Percentiles rank a stretch among this genome's conserved stretches.
These are phyloP conservation scores for Coremacera marginata DNA, from an alignment of 2,888 invertebrate genomes.

Conservation along the genomic window DNA sequence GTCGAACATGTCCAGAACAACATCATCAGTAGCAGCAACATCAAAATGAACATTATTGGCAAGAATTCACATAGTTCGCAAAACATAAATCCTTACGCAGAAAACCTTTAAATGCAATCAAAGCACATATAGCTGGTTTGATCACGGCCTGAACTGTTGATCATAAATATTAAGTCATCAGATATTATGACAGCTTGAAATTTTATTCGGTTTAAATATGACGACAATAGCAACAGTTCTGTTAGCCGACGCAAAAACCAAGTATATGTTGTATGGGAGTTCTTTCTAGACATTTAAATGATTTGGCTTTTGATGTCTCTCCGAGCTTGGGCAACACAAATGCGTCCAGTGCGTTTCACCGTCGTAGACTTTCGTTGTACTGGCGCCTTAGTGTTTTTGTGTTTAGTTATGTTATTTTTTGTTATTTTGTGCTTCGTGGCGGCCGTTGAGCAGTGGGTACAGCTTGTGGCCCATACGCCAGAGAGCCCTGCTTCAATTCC, in stretches of 20 bases:
- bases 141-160: conserved; percentile 46
- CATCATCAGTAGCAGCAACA: conserved; percentile 14
- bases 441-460: too few species aligned
- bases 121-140: not conserved
- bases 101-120: conserved; percentile 24
- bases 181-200: conserved; percentile 58
- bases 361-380: not conserved
- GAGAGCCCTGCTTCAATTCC: too few species aligned
- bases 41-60: not conserved
- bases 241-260: not conserved
- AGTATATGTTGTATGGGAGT: not conserved
- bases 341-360: not conserved
- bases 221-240: not conserved
- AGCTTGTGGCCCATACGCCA: too few species aligned
- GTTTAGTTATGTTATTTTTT: not conserved
- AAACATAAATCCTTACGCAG: conserved; percentile 60
- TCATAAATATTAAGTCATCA: conserved; percentile 65
- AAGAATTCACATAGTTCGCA: conserved; percentile 1
- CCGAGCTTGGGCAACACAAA: not conserved
- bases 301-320: not conserved
- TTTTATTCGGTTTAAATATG: conserved; percentile 29
- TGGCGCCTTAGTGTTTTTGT: not conserved
- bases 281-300: not conserved
- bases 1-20: conserved; percentile 29
- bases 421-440: too few species aligned